Conservation (phyloP, 2,888 invertebrate species). For the Cephus runcator region DNA sequence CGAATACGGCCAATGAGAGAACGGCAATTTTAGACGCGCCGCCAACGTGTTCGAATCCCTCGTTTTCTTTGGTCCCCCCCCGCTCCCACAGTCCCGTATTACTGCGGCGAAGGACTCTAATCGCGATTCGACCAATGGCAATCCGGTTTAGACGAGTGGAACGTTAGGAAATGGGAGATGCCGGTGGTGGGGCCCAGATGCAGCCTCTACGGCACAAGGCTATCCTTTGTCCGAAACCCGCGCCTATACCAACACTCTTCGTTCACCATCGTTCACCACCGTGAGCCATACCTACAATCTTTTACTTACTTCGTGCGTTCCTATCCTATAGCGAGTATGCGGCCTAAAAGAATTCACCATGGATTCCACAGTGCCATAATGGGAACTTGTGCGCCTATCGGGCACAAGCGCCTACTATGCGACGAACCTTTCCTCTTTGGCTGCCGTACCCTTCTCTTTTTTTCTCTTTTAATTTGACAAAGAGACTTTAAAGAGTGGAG, state of each 20-base stretch:
- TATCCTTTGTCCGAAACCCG: slow-evolving; percentile 64
- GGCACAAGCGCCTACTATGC: background rate
- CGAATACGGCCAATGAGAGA: slow-evolving; percentile 51
- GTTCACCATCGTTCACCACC: background rate
- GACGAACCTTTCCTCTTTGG: background rate
- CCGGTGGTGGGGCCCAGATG: background rate
- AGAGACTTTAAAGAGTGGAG: background rate
- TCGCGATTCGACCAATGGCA: slow-evolving; percentile 47
- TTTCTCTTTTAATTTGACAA: background rate
- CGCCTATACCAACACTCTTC: slow-evolving; percentile 14
- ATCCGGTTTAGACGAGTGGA: slow-evolving; percentile 40
- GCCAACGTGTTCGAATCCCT: slow-evolving; percentile 30
- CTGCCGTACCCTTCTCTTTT: background rate
- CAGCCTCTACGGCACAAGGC: slow-evolving; percentile 49
- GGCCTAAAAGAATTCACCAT: background rate
- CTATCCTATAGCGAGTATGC: background rate
- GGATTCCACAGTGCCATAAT: background rate
- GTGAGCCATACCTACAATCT: background rate
- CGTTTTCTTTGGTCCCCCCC: slow-evolving; percentile 17
- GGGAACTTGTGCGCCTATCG: background rate
- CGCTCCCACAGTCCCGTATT: slow-evolving; percentile 1
- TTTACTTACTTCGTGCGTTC: background rate
- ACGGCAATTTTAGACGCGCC: slow-evolving; percentile 48
- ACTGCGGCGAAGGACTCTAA: slow-evolving; percentile 22
- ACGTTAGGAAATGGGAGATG: slow-evolving; percentile 31